A percentile compares a stretch with the other conserved stretches of the same genome.
Evolutionary conservation across 2,797 vertebrate genomes (phyloP).

Genomic region (Eulemur rubriventer): DNA sequence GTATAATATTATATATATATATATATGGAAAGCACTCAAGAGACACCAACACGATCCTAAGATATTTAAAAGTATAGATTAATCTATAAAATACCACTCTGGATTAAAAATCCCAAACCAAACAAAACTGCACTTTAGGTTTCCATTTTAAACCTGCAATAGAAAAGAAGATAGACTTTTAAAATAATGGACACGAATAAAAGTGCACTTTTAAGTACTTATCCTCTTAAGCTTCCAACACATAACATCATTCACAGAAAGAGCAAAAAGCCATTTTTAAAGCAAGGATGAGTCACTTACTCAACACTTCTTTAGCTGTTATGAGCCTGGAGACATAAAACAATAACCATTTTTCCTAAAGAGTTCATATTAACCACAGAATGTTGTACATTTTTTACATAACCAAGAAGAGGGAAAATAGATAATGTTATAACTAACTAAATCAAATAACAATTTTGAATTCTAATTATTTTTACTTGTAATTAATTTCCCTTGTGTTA

Average conservation of each 20-base stretch:
- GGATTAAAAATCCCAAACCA: slow-evolving; percentile 55
- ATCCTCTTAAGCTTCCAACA: background rate
- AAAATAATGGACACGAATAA: slow-evolving; percentile 64
- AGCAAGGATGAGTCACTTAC: background rate
- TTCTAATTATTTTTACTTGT: background rate
- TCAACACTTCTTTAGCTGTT: background rate
- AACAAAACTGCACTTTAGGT: slow-evolving; percentile 36
- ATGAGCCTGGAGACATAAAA: background rate
- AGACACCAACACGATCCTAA: background rate
- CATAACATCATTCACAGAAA: background rate
- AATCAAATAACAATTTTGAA: background rate
- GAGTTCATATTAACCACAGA: background rate
- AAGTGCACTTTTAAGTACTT: slow-evolving; percentile 57
- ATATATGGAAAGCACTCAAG: slow-evolving; percentile 44
- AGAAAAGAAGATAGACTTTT: slow-evolving; percentile 38
- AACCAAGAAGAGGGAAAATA: background rate
- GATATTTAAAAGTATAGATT: slow-evolving; percentile 60
- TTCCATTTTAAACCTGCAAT: slow-evolving; percentile 14
- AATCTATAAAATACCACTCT: slow-evolving; percentile 60
- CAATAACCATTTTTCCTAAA: background rate
- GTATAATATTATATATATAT: background rate
- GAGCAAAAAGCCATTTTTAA: background rate
- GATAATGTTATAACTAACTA: background rate
- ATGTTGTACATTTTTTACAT: background rate
- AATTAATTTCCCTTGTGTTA: background rate